These are phyloP conservation scores for Zhuqinia jingwanae DNA, from an alignment of 2,888 invertebrate genomes.

Conservation along the genomic window DNA sequence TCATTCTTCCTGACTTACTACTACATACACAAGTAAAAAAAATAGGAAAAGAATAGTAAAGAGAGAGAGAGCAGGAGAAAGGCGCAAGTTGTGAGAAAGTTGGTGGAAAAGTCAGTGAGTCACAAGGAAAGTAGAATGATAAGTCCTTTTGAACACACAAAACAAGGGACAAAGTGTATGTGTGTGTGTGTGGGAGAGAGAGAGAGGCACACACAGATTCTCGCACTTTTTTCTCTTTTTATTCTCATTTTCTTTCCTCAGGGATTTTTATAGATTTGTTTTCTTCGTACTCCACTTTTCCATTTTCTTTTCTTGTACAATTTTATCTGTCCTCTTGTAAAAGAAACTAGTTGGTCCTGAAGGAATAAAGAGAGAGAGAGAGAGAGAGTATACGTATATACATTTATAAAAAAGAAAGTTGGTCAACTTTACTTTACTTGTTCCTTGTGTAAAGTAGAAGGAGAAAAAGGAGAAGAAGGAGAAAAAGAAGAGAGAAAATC, in stretches of 20 bases:
- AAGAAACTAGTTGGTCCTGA: not conserved
- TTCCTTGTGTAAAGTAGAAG: not conserved
- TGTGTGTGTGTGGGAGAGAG: too few species aligned
- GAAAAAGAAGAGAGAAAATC: too few species aligned
- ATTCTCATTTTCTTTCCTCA: not conserved
- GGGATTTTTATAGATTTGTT: slow-evolving; percentile 17
- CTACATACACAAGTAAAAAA: too few species aligned
- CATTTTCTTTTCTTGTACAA: not conserved
- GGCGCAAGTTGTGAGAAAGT: not conserved
- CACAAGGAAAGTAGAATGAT: slow-evolving; percentile 29
- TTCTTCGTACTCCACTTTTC: not conserved
- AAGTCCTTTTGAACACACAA: slow-evolving; percentile 1
- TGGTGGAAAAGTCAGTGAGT: slow-evolving; percentile 39
- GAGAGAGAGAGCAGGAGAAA: not conserved
- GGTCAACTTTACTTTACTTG: slow-evolving; percentile 25
- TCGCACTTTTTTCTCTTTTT: not conserved
- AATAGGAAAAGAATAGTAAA: too few species aligned
- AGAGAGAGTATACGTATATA: not conserved
- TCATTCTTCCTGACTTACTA: slow-evolving; percentile 10
- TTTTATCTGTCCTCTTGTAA: not conserved
- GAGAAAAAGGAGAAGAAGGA: too few species aligned
- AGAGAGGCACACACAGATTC: not conserved
- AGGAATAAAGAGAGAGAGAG: not conserved
- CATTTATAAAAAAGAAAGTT: slow-evolving; percentile 17
- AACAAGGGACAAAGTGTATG: not conserved